Percentiles rank a stretch among this genome's conserved stretches.
These are phyloP conservation scores for Neodiprion lecontei DNA, from an alignment of 1,140 invertebrate genomes.

Conservation along the genomic window DNA sequence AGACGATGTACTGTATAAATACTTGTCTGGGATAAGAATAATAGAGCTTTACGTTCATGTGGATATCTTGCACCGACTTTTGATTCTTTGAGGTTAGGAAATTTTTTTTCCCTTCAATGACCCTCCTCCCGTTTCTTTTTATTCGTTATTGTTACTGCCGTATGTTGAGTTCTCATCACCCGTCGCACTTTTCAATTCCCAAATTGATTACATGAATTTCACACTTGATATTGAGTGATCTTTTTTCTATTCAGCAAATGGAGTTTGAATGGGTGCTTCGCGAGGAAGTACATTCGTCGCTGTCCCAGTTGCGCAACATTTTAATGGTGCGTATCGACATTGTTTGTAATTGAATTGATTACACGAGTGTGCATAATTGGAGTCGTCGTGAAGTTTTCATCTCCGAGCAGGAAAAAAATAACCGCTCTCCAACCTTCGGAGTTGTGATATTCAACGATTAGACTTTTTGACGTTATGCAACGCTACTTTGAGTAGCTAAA, in stretches of 20 bases:
- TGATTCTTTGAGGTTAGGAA: constrained; percentile 30
- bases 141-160: too few relatives aligned
- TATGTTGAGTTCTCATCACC: too few relatives aligned
- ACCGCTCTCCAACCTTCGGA: too few relatives aligned
- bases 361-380: not conserved
- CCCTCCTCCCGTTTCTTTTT: not conserved
- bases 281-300: constrained; percentile 86
- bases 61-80: constrained; percentile 28
- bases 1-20: not conserved
- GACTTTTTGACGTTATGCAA: constrained; percentile 2
- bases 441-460: too few relatives aligned
- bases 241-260: constrained; percentile 76
- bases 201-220: not conserved
- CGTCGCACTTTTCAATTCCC: too few relatives aligned
- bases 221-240: constrained; percentile 17
- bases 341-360: not conserved
- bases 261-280: constrained; percentile 93
- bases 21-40: not conserved
- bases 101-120: constrained; percentile 25
- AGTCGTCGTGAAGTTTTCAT: not conserved
- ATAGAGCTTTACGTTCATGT: not conserved
- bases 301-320: constrained; percentile 83
- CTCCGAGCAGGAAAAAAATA: too few relatives aligned
- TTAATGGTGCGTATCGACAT: constrained; percentile 72
- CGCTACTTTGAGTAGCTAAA: constrained; percentile 9